Percentiles rank a stretch among this genome's conserved stretches.
These are phyloP conservation scores for Delia radicum DNA, from an alignment of 1,140 invertebrate genomes.

Conservation along the genomic window DNA sequence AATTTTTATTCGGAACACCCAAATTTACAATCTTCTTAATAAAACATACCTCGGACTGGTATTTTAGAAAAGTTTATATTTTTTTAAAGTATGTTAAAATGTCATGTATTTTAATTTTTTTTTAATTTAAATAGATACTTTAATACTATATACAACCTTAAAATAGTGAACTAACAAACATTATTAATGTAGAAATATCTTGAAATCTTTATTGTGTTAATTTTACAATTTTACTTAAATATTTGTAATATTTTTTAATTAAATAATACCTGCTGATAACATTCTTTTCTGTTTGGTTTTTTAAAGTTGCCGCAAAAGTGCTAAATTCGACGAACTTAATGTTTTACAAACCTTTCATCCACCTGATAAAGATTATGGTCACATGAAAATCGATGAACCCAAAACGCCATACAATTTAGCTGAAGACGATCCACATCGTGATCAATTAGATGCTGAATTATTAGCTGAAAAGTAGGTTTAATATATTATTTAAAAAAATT, in stretches of 20 bases:
- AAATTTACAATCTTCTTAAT: too few relatives aligned
- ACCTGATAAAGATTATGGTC: constrained; percentile 97
- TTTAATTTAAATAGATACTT: too few relatives aligned
- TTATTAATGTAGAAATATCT: too few relatives aligned
- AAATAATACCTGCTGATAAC: too few relatives aligned
- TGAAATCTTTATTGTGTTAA: not conserved
- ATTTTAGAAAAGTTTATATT: too few relatives aligned
- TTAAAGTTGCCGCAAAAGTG: constrained; percentile 68
- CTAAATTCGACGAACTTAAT: constrained; percentile 99
- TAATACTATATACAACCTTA: too few relatives aligned
- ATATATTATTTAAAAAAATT: not conserved
- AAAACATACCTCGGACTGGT: too few relatives aligned
- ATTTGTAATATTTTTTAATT: not conserved
- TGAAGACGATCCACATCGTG: constrained; percentile 69
- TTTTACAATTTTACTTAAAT: not conserved
- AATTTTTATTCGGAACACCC: too few relatives aligned
- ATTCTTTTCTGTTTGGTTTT: too few relatives aligned
- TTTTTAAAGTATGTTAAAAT: too few relatives aligned
- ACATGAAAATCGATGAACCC: constrained; percentile 99
- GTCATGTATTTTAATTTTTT: too few relatives aligned
- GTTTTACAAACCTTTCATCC: constrained; percentile 98
- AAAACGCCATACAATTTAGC: constrained; percentile 93
- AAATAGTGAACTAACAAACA: too few relatives aligned
- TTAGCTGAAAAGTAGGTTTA: constrained; percentile 69
- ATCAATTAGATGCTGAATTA: constrained; percentile 74